phyloP scores from a whole-genome alignment of 2,113 vertebrate genomes.

The Cyrtonyx montezumae region DNA sequence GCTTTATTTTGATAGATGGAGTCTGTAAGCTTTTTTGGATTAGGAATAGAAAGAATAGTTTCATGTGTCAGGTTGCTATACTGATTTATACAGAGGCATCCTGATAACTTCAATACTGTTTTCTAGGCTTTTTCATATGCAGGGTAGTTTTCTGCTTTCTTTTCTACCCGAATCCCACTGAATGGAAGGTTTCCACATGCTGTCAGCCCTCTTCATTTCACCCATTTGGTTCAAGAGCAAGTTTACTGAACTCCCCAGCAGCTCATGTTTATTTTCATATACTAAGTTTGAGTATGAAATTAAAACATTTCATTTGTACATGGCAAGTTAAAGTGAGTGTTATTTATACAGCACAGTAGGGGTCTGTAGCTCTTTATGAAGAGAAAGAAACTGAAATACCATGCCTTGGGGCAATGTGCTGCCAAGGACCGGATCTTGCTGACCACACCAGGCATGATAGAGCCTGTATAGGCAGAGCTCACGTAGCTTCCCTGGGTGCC shows the following conservation, averaged over 20 bases:
- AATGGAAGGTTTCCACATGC: neutral
- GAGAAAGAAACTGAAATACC: neutral
- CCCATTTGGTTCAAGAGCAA: neutral
- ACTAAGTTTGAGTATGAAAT: conserved; percentile 11
- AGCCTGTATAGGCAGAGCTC: neutral
- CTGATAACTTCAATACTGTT: neutral
- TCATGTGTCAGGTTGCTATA: neutral
- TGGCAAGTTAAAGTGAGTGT: conserved; percentile 35
- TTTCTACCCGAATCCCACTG: neutral
- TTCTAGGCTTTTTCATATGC: neutral
- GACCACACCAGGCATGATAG: fast-evolving
- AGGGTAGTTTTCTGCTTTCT: neutral
- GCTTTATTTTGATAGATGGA: neutral
- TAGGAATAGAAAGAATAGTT: neutral
- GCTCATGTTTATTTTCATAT: conserved; percentile 58
- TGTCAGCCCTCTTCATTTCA: neutral
- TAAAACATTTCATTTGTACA: conserved; percentile 63
- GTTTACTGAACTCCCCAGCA: conserved; percentile 33
- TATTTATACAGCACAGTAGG: neutral
- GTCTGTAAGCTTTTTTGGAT: neutral
- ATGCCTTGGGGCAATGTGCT: neutral
- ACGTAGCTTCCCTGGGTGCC: neutral
- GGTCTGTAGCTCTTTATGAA: neutral
- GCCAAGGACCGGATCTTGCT: neutral
- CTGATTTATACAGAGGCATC: fast-evolving